Conservation (phyloP, 2,113 vertebrate species). For the Probosciger aterrimus region DNA sequence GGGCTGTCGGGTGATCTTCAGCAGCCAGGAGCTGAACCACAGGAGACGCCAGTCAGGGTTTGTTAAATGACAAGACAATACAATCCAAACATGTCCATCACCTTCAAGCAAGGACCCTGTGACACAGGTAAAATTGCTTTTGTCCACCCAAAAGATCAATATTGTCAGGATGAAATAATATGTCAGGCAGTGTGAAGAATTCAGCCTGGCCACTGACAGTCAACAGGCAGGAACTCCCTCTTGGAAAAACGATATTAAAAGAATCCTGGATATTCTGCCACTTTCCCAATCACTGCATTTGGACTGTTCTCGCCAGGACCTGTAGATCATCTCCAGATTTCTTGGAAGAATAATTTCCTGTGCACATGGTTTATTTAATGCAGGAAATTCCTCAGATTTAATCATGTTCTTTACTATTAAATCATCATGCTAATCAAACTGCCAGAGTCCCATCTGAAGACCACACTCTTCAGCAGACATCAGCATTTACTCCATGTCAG, state of each 20-base stretch:
- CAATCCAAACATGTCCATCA: slow-evolving; percentile 34
- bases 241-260: background rate
- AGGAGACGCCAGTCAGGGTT: background rate
- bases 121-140: slow-evolving; percentile 52
- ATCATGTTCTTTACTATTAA: background rate
- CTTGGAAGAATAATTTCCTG: background rate
- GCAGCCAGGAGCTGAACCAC: background rate
- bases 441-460: background rate
- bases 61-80: slow-evolving; percentile 16
- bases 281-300: background rate
- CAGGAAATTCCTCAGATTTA: background rate
- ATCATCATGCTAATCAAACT: background rate
- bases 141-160: slow-evolving; percentile 13
- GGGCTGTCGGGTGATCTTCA: background rate
- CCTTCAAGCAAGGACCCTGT: background rate
- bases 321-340: background rate
- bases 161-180: slow-evolving; percentile 44
- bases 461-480: background rate
- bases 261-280: background rate
- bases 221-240: background rate
- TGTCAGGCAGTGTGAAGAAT: background rate
- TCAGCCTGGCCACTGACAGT: background rate
- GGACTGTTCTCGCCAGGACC: background rate
- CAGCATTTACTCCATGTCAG: background rate
- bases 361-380: background rate